Percentiles rank a stretch among this genome's conserved stretches.
These are phyloP conservation scores for Micronycteris hirsuta DNA, from an alignment of 2,113 vertebrate genomes.

Conservation along the genomic window DNA sequence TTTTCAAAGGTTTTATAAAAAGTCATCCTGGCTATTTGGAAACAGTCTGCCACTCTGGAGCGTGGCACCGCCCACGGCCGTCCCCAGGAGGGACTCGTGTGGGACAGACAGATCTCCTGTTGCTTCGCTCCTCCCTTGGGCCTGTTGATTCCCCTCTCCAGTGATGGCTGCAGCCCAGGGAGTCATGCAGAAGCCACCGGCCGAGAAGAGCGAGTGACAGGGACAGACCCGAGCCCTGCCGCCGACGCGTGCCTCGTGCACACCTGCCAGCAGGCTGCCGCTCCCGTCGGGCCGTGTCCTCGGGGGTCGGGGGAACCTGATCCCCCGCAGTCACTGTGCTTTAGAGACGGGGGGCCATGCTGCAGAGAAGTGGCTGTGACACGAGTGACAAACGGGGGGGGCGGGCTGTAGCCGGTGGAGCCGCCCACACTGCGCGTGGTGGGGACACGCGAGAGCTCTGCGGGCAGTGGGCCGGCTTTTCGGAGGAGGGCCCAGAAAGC, in stretches of 20 bases:
- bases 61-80: fast-evolving
- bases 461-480: too few relatives aligned
- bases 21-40: background rate
- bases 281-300: background rate
- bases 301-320: background rate
- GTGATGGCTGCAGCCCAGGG: too few relatives aligned
- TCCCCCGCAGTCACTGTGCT: background rate
- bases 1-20: background rate
- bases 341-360: background rate
- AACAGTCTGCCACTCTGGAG: fast-evolving
- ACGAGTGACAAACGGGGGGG: too few relatives aligned
- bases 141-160: background rate
- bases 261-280: background rate
- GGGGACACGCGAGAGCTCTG: fast-evolving
- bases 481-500: background rate
- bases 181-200: fast-evolving
- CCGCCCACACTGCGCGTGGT: too few relatives aligned
- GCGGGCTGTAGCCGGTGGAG: too few relatives aligned
- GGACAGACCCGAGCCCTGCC: background rate
- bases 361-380: background rate
- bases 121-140: too few relatives aligned
- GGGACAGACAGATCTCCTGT: fast-evolving
- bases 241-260: too few relatives aligned
- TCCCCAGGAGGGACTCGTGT: fast-evolving
- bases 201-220: background rate